Conservation (phyloP, 2,113 vertebrate genomes). For the Cnemophilus loriae region DNA sequence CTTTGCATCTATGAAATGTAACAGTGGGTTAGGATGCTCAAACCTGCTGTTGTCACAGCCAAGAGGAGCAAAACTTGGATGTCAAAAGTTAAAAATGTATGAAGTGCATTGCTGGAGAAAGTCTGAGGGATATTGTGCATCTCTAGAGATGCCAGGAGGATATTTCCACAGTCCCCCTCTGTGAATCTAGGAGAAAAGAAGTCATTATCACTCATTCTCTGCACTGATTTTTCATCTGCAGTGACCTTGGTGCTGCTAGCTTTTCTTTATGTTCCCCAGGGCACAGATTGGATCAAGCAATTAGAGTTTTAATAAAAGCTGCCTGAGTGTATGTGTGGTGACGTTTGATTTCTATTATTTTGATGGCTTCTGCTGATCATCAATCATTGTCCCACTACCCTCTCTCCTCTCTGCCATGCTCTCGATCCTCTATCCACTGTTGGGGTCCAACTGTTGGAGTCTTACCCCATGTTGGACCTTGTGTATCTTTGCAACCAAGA, state of each 20-base stretch:
- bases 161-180: not conserved
- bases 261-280: not conserved
- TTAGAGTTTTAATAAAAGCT: not conserved
- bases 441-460: not conserved
- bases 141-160: not conserved
- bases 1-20: not conserved
- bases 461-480: not conserved
- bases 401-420: not conserved
- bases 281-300: not conserved
- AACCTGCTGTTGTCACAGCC: not conserved
- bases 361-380: not conserved
- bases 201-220: not conserved
- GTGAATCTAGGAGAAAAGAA: not conserved
- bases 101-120: not conserved
- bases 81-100: not conserved
- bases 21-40: not conserved
- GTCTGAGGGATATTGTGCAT: not conserved
- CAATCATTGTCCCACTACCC: not conserved
- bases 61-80: not conserved
- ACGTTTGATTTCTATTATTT: not conserved
- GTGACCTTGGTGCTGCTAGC: slow-evolving; percentile 37
- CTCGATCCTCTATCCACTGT: fast-evolving
- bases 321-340: not conserved
- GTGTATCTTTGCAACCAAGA: not conserved
- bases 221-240: slow-evolving; percentile 39